These are phyloP conservation scores for Aurelia sp. DNA, from an alignment of 30 jellyfish, hydroid and myxozoan genomes.

Conservation along the genomic window DNA sequence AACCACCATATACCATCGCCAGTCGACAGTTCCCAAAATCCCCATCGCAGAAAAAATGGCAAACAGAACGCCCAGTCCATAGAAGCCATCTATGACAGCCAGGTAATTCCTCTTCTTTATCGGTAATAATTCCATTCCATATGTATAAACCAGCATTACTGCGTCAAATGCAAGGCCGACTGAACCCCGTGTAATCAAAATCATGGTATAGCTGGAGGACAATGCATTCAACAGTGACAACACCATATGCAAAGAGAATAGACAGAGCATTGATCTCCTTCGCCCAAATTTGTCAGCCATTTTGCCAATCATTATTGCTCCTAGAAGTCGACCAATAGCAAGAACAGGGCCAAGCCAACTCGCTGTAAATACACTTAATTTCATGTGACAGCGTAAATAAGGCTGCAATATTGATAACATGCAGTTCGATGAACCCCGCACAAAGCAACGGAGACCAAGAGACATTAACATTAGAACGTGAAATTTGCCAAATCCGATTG, in stretches of 20 bases:
- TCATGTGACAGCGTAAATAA: conserved; percentile 14
- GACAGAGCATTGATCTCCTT: not conserved
- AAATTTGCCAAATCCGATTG: conserved; percentile 15
- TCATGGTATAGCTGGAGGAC: not conserved
- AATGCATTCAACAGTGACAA: not conserved
- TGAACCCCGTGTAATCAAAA: conserved; percentile 10
- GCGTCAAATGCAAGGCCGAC: not conserved
- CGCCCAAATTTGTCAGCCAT: conserved; percentile 9
- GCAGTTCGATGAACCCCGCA: not conserved
- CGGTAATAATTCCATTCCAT: not conserved
- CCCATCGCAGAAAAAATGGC: not conserved
- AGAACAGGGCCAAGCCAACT: not conserved
- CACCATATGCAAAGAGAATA: not conserved
- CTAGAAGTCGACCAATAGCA: not conserved
- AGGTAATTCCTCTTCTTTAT: too few species aligned
- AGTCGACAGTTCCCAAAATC: not conserved
- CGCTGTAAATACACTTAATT: not conserved
- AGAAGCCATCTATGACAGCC: too few species aligned
- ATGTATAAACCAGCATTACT: not conserved
- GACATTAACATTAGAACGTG: not conserved
- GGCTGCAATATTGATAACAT: not conserved
- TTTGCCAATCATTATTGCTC: not conserved
- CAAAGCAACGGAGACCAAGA: not conserved
- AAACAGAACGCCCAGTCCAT: too few species aligned
- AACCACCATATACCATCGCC: not conserved